Evolutionary conservation across 1,140 invertebrate species (phyloP), one percentile per base, ranked within the genome.

Genomic region (Papilio polytes): DNA sequence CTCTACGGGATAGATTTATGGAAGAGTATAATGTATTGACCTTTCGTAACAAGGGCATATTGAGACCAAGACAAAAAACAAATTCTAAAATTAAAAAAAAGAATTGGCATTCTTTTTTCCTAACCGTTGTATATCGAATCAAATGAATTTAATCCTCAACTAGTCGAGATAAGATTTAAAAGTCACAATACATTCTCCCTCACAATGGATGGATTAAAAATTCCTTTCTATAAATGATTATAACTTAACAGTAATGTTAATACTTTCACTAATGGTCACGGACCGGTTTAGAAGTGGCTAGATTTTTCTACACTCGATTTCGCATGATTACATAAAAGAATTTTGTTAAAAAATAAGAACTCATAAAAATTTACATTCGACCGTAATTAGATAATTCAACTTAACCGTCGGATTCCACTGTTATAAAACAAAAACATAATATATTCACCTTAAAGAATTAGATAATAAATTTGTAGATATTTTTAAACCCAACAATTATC

Each of bases 51-150:
- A 26, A 26, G 26, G 26, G 26, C 26, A 26, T 26, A 26, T 26
- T 26, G 26, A n/a, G n/a, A 26, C 26, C 26, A 26, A 26, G 26
- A 26, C 26, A 2, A 26, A 26, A 26, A 26, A 26, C 26, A 1
- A 26, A 1, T 26, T 26, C 26, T 85, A 72, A 84, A 89, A 89
- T 48, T 48, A 12, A 56, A 56, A 15, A n/a, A 56, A 8, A n/a
- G 18, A n/a, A 56, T n/a, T n/a, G 53, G 7, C 9, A 48, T 15
- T 63, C 20, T 20, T 4, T 63, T 12, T n/a, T 56, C 18, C 0
- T 56, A n/a, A 56, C 53, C 53, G 18, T 56, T 18, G 53, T 7
- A 36, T 56, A 53, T n/a, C 51, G 4, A 56, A n/a, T 56, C 53
- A 56, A 22, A 26, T 13, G 22, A 66, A 36, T 66, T 12, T 66